Percentiles rank a stretch among this genome's conserved stretches.
Evolutionary conservation across 2,797 vertebrate species (phyloP).

Genomic region (Vespertilio murinus): DNA sequence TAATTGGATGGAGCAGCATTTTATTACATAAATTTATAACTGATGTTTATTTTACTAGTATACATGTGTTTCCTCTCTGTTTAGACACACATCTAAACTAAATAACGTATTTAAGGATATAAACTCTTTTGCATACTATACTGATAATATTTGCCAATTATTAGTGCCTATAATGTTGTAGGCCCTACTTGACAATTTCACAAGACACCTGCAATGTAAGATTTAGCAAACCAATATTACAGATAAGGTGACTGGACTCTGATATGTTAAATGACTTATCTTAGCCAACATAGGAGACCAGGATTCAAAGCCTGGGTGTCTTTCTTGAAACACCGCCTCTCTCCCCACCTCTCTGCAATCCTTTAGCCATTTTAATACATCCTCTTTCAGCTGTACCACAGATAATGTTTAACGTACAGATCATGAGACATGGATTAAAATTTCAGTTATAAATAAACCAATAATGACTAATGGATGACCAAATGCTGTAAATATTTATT

Average conservation of each 20-base stretch:
- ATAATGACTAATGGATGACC: background rate
- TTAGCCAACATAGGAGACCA: background rate
- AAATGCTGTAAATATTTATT: background rate
- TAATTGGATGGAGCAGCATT: background rate
- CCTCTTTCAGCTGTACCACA: background rate
- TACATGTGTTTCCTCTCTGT: constrained; percentile 24
- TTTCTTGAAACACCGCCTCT: background rate
- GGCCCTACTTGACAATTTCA: background rate
- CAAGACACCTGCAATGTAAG: background rate
- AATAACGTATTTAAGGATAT: constrained; percentile 1
- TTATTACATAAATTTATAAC: background rate
- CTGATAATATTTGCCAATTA: background rate
- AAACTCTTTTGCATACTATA: background rate
- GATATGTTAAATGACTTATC: background rate
- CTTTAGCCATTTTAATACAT: background rate
- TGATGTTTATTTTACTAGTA: constrained; percentile 5
- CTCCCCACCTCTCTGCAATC: accelerated
- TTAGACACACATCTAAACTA: background rate
- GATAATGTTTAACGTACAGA: background rate
- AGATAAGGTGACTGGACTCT: background rate
- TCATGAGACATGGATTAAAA: background rate
- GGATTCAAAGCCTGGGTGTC: background rate
- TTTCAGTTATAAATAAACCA: background rate
- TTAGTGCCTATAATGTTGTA: background rate
- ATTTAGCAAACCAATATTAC: background rate